phyloP scores from a whole-genome alignment of 2,113 vertebrate species.

The Apodemus sylvaticus region DNA sequence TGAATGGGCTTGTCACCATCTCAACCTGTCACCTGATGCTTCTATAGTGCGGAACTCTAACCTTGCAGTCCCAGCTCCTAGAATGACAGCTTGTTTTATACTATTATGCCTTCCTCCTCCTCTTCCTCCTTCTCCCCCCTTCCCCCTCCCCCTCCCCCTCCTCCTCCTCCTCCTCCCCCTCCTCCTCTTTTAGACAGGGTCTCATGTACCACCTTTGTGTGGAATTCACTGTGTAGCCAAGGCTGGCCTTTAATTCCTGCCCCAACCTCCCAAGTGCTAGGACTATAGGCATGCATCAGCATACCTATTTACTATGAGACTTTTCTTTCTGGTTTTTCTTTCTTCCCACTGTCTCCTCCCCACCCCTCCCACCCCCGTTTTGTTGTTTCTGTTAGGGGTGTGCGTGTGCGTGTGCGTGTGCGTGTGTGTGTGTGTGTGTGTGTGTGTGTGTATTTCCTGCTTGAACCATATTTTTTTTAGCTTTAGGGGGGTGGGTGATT shows the following conservation, averaged over 20 bases:
- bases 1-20: neutral
- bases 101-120: neutral
- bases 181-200: neutral
- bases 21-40: neutral
- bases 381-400: neutral
- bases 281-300: neutral
- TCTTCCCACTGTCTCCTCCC: neutral
- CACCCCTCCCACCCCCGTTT: neutral
- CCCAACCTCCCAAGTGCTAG: neutral
- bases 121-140: too few species aligned
- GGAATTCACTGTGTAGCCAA: neutral
- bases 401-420: too few species aligned
- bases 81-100: too few species aligned
- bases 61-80: neutral
- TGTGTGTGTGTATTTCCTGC: neutral
- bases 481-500: neutral
- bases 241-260: neutral
- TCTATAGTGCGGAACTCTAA: neutral
- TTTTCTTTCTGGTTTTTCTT: neutral
- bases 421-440: too few species aligned
- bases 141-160: too few species aligned
- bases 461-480: neutral
- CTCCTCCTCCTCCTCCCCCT: too few species aligned
- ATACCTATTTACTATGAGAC: neutral
- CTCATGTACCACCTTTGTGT: neutral